Evolutionary conservation across 2,797 vertebrate genomes (phyloP), one percentile per base, ranked within the genome.

Genomic region (Sylvia borin): DNA sequence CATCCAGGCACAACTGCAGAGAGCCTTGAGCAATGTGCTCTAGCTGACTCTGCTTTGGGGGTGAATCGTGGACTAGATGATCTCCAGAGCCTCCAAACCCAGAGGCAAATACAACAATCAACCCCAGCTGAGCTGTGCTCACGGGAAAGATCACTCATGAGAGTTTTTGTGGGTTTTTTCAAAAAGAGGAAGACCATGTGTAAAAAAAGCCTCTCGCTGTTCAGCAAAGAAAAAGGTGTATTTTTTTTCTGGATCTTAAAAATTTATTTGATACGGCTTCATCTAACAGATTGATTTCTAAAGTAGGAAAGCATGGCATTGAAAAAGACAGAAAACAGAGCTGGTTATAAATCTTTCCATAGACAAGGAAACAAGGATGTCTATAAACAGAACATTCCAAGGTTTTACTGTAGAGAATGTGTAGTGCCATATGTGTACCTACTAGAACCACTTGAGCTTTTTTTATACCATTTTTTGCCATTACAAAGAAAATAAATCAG

Each of bases 241-340:
- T 88, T 75, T 94, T 95, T 95, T 95, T 92, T 84, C 90, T 89
- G 74, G 40, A 81, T 86, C 91, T 96, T 88, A 96, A 74, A 91
- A 93, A 84, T 72, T 73, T 36, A 87, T 68, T 81, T 87, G 92
- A 78, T 94, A 85, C 85, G 71, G 80, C 93, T 97, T 95, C 89
- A 96, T 79, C 67, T 75, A 94, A 68, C 42, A 94, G 84, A 96
- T 75, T 95, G 91, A 96, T 97, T 95, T 94, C 95, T 94, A 95
- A 97, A 92, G 80, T 75, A 87, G 93, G 90, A 96, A 96, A 97
- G 91, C 24, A 92, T 88, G 88, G 84, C 94, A 95, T 50, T 96
- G 89, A 91, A 90, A 72, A 91, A 96, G 95, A 94, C 64, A 94
- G 91, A 85, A 95, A 95, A 81, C 82, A 79, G 93, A 95, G 87